These are phyloP conservation scores for Bombus balteatus DNA, from an alignment of 1,140 invertebrate species.

Conservation along the genomic window DNA sequence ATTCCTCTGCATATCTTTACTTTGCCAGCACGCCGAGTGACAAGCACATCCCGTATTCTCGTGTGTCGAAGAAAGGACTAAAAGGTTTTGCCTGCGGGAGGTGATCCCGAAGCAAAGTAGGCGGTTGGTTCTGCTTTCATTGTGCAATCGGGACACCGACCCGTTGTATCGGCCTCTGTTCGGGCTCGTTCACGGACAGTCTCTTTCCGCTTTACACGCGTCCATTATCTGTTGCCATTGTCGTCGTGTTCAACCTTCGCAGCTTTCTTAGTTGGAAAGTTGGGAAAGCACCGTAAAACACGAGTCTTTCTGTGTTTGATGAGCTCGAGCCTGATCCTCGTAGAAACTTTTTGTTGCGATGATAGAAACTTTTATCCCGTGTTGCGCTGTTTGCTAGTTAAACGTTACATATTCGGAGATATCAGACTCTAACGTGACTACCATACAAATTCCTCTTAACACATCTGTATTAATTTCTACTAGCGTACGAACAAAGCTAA, in stretches of 20 bases:
- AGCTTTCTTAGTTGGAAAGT: slow-evolving; percentile 15
- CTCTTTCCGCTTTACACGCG: slow-evolving; percentile 27
- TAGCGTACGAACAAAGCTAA: too few relatives aligned
- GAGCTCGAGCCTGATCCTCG: background rate
- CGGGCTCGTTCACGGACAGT: background rate
- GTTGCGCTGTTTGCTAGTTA: background rate
- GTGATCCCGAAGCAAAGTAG: slow-evolving; percentile 46
- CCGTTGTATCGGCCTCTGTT: slow-evolving; percentile 27
- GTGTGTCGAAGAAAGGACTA: slow-evolving; percentile 56
- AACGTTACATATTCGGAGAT: too few relatives aligned
- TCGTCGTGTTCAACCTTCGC: background rate
- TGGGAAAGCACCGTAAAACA: slow-evolving; percentile 11
- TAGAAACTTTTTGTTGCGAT: background rate
- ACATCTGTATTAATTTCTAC: too few relatives aligned
- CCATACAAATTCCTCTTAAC: too few relatives aligned
- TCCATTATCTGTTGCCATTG: slow-evolving; percentile 42
- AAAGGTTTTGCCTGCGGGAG: slow-evolving; percentile 74
- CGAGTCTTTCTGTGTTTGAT: background rate
- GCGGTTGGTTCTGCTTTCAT: slow-evolving; percentile 59
- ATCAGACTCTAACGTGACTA: too few relatives aligned
- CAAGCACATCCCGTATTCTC: slow-evolving; percentile 55
- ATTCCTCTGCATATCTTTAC: slow-evolving; percentile 44
- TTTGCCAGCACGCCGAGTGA: slow-evolving; percentile 43
- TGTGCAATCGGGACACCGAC: slow-evolving; percentile 62
- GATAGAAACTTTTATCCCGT: background rate